Evolutionary conservation across 2,113 vertebrate genomes (phyloP).

Genomic region (Herpetotheres cachinnans): DNA sequence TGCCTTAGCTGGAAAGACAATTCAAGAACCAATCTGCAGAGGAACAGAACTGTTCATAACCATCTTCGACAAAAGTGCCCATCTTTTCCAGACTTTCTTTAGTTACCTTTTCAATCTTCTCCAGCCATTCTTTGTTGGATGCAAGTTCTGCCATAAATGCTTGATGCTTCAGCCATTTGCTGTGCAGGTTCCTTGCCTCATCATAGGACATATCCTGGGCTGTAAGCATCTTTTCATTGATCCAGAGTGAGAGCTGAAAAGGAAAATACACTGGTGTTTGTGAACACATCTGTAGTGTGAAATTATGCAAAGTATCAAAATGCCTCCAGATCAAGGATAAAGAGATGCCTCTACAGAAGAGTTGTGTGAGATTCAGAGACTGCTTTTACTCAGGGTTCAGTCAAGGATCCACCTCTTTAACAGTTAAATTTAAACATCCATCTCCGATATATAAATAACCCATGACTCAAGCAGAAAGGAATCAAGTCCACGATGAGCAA

Average conservation of each 20-base stretch:
- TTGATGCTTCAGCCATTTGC: conserved; percentile 96
- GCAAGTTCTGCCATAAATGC: conserved; percentile 96
- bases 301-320: not conserved
- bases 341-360: not conserved
- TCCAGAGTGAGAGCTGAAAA: conserved; percentile 92
- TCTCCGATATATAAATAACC: not conserved
- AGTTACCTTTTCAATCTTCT: conserved; percentile 93
- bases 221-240: conserved; percentile 99
- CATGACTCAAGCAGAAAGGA: not conserved
- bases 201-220: conserved; percentile 99
- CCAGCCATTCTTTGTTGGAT: conserved; percentile 99
- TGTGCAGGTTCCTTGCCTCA: conserved; percentile 96
- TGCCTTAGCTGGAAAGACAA: not conserved
- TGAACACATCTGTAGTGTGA: not conserved
- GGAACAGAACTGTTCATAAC: not conserved
- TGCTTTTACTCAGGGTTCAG: not conserved
- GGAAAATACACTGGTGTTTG: not conserved
- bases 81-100: not conserved
- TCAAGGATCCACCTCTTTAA: not conserved
- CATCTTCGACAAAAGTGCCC: not conserved
- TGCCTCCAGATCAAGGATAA: not conserved
- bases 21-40: not conserved
- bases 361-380: not conserved
- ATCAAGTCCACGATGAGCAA: not conserved
- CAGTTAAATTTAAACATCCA: not conserved